Percentiles rank a stretch among this genome's conserved stretches.
These are phyloP conservation scores for Actinia equina DNA, from an alignment of 64 coral and sea anemone species.

Conservation along the genomic window DNA sequence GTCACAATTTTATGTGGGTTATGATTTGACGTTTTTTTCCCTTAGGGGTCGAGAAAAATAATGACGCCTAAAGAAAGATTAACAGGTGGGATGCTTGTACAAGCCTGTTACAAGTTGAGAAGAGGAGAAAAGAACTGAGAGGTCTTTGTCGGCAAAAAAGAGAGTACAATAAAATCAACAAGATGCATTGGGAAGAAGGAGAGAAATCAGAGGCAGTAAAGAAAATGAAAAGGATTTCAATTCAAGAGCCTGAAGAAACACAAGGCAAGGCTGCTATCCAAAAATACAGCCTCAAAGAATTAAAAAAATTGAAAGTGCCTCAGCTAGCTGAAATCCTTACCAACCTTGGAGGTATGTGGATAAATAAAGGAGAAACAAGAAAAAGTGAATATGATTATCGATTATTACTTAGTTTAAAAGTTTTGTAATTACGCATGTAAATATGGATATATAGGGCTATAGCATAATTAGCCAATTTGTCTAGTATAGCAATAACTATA, in stretches of 20 bases:
- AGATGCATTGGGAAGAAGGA: conserved; percentile 8
- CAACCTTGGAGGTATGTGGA: background rate
- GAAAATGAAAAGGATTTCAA: conserved; percentile 10
- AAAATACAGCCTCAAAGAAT: background rate
- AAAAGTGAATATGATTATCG: background rate
- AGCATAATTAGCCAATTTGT: too few relatives aligned
- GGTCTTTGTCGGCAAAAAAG: conserved; percentile 1
- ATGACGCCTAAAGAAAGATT: conserved; percentile 33
- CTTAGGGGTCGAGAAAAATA: conserved; percentile 38
- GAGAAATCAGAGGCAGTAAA: conserved; percentile 32
- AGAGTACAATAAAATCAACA: conserved; percentile 17
- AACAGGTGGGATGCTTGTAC: conserved; percentile 42
- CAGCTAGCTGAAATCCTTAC: background rate
- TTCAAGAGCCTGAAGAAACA: background rate
- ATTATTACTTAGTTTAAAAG: background rate
- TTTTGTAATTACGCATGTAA: background rate
- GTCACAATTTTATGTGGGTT: background rate
- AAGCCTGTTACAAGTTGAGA: conserved; percentile 28
- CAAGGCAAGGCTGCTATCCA: background rate
- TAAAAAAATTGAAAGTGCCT: background rate
- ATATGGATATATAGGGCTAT: too few relatives aligned
- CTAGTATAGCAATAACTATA: too few relatives aligned
- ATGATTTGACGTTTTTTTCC: background rate
- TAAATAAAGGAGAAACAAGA: background rate
- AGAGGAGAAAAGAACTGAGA: conserved; percentile 24